Evolutionary conservation across 2,113 vertebrate species (phyloP), one percentile per base, ranked within the genome.

Genomic region (Lates calcarifer): DNA sequence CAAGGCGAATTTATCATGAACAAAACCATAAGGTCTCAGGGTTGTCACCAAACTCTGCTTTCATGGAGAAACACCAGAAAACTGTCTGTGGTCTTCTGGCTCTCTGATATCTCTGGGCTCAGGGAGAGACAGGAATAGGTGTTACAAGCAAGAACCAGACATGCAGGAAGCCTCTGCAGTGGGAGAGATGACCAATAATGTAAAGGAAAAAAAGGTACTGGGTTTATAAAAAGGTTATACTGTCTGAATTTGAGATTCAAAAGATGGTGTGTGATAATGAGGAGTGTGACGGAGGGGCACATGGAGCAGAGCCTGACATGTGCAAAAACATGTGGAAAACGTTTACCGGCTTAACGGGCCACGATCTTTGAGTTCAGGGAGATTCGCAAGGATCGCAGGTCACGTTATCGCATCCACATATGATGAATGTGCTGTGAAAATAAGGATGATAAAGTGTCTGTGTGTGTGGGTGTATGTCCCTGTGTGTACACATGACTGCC

Each of bases 271-370:
- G 71, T 86, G 91, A 92, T 92, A 93, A 92, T 72, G 87, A 89
- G 88, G 68, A 85, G 85, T 78, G 81, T 84, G 89, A 89, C 71
- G 2, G 63, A 72, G 76, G 74, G 71, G 64, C 90, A 84, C 77
- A 74, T 67, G 80, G 80, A 81, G 66, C 65, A 43, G 51, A 88
- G 84, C 22, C 74, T 31, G 22, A 56, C 90, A 76, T 84, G 84
- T 85, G 85, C 86, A 74, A 80, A 69, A 85, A 87, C 94, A 95
- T 94, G 77, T 95, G 94, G 93, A 94, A 94, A 72, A 93, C 80
- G 68, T 95, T 95, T 92, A 74, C 83, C 29, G 79, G 86, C 86
- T 90, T 91, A 92, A 82, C 77, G 81, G 91, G 87, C 78, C 84
- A 10, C 86, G 89, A 90, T 94, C 87, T 86, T 58, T 77, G 76